A percentile compares a stretch with the other conserved stretches of the same genome.
Evolutionary conservation across 2,888 invertebrate genomes (phyloP).

Genomic region (Xylota segnis): DNA sequence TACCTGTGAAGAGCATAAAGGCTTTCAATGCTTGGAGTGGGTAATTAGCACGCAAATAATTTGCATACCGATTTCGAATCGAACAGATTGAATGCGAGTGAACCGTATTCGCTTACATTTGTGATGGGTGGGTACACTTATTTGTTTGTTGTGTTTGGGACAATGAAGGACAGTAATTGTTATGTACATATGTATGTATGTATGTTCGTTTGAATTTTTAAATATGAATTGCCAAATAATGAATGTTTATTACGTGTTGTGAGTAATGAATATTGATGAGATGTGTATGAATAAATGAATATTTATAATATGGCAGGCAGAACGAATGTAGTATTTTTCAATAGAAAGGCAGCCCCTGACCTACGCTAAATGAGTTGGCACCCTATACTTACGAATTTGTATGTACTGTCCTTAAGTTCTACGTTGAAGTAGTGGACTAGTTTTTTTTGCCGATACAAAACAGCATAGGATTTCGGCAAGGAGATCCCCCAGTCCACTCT

Average conservation of each 20-base stretch:
- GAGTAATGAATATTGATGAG: slow-evolving; percentile 60
- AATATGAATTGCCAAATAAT: slow-evolving; percentile 63
- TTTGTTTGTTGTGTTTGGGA: slow-evolving; percentile 49
- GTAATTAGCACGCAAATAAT: slow-evolving; percentile 53
- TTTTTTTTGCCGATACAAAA: no score
- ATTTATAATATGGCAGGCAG: slow-evolving; percentile 20
- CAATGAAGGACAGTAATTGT: slow-evolving; percentile 60
- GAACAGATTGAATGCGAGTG: slow-evolving; percentile 37
- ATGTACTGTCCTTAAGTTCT: no score
- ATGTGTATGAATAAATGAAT: slow-evolving; percentile 14
- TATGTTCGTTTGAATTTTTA: slow-evolving; percentile 52
- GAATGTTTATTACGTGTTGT: slow-evolving; percentile 42
- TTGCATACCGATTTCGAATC: slow-evolving; percentile 33
- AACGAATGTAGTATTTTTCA: slow-evolving; percentile 1
- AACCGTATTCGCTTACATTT: slow-evolving; percentile 22
- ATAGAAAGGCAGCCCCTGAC: slow-evolving; percentile 27
- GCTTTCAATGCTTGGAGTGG: slow-evolving; percentile 22
- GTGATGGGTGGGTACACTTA: slow-evolving; percentile 30
- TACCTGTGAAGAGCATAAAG: slow-evolving; percentile 13
- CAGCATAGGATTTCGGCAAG: no score
- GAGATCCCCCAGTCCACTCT: no score
- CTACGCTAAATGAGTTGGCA: slow-evolving; percentile 10
- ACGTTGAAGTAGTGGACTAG: no score
- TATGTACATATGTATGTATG: slow-evolving; percentile 31
- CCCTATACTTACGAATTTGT: not conserved